Percentiles rank a stretch among this genome's conserved stretches.
These are phyloP conservation scores for Peromyscus leucopus DNA, from an alignment of 2,113 vertebrate species.

Conservation along the genomic window DNA sequence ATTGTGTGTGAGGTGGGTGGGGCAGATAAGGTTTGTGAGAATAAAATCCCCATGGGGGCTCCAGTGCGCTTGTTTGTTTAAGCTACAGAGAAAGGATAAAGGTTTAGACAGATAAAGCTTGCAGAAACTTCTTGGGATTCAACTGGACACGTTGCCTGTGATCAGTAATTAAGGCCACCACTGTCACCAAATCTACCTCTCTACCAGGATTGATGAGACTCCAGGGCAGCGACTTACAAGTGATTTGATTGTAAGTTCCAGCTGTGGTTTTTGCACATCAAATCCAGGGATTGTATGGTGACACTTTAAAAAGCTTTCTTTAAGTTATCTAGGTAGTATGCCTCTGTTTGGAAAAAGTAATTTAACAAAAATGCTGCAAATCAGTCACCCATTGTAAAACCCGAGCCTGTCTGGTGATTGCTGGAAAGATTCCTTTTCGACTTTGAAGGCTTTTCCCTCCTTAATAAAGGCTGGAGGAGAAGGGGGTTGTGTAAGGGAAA, in stretches of 20 bases:
- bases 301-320: not conserved
- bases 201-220: not conserved
- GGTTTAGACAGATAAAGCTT: constrained; percentile 3
- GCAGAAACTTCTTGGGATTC: constrained; percentile 54
- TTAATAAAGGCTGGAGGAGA: not conserved
- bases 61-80: not conserved
- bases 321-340: constrained; percentile 27
- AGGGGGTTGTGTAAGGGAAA: not conserved
- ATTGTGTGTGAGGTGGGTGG: constrained; percentile 81
- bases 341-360: constrained; percentile 1
- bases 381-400: not conserved
- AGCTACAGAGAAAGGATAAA: not conserved
- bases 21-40: constrained; percentile 67
- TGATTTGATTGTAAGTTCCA: constrained; percentile 49
- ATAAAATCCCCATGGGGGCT: not conserved
- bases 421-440: constrained; percentile 30
- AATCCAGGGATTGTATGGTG: constrained; percentile 6
- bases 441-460: not conserved
- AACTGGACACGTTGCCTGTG: not conserved
- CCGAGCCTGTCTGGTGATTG: not conserved
- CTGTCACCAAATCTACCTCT: not conserved
- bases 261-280: not conserved
- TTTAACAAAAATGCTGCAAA: not conserved
- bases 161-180: not conserved
- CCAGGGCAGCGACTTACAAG: constrained; percentile 7